Evolutionary conservation across 2,888 invertebrate species (phyloP).

Genomic region (Cerceris rybyensis): DNA sequence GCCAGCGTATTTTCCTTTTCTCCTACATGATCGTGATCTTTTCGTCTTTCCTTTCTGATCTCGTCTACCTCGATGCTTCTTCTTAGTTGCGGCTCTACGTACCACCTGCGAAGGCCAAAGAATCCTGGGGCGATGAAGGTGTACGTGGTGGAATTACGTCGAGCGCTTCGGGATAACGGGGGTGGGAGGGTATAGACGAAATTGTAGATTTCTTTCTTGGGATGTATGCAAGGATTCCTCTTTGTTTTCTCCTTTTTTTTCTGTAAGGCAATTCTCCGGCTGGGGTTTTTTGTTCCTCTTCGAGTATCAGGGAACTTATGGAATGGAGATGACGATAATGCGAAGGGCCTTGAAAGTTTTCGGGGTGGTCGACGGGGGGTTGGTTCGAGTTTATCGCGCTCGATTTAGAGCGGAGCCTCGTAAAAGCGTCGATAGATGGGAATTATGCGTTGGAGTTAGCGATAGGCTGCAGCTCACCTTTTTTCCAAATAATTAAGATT

Average conservation of each 20-base stretch:
- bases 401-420: slow-evolving; percentile 36
- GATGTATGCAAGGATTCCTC: slow-evolving; percentile 33
- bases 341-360: slow-evolving; percentile 42
- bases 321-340: slow-evolving; percentile 25
- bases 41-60: slow-evolving; percentile 24
- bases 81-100: slow-evolving; percentile 32
- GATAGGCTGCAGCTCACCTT: slow-evolving; percentile 8
- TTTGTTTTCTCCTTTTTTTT: background rate
- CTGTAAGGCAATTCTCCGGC: background rate
- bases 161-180: slow-evolving; percentile 13
- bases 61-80: slow-evolving; percentile 14
- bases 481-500: background rate
- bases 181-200: slow-evolving; percentile 11
- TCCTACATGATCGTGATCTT: background rate
- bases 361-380: slow-evolving; percentile 15
- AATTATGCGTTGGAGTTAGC: slow-evolving; percentile 30
- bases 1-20: slow-evolving; percentile 18
- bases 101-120: slow-evolving; percentile 45
- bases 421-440: slow-evolving; percentile 30
- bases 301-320: slow-evolving; percentile 26
- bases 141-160: slow-evolving; percentile 37
- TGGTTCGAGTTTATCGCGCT: slow-evolving; percentile 30
- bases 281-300: background rate
- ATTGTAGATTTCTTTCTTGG: slow-evolving; percentile 37
- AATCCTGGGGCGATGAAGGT: slow-evolving; percentile 25